Conservation (phyloP, 2,888 invertebrate species). For the Pasiphila rectangulata region DNA sequence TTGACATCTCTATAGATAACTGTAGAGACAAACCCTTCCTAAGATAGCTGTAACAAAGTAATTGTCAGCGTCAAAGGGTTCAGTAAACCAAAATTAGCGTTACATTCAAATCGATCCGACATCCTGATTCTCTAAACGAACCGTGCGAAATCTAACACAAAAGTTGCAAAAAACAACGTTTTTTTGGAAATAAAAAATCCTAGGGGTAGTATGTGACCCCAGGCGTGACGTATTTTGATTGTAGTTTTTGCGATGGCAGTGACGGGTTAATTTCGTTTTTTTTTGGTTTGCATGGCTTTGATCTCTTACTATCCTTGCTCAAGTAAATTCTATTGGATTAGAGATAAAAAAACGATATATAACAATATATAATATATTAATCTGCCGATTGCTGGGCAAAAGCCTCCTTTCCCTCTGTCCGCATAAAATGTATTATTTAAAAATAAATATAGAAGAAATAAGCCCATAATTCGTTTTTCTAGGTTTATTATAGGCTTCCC, state of each 20-base stretch:
- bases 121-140: conserved; percentile 61
- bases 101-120: conserved; percentile 70
- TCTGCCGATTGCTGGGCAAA: too few species aligned
- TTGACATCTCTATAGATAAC: conserved; percentile 56
- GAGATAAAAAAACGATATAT: background rate
- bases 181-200: conserved; percentile 41
- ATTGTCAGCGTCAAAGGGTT: conserved; percentile 63
- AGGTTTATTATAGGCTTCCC: background rate
- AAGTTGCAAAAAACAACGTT: conserved; percentile 38
- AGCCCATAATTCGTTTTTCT: too few species aligned
- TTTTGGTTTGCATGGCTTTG: too few species aligned
- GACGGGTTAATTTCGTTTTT: conserved; percentile 21
- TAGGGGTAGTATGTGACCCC: conserved; percentile 49
- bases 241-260: conserved; percentile 35
- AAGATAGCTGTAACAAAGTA: conserved; percentile 54
- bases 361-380: background rate
- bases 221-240: conserved; percentile 51
- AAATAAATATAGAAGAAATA: too few species aligned
- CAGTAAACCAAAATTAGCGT: conserved; percentile 67
- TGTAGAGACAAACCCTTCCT: conserved; percentile 54
- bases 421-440: background rate
- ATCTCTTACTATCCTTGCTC: too few species aligned
- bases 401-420: too few species aligned
- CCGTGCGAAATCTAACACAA: conserved; percentile 76
- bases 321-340: background rate